Percentiles rank a stretch among this genome's conserved stretches.
phyloP scores from a whole-genome alignment of 1,140 invertebrate species.

The Hypothenemus hampei region DNA sequence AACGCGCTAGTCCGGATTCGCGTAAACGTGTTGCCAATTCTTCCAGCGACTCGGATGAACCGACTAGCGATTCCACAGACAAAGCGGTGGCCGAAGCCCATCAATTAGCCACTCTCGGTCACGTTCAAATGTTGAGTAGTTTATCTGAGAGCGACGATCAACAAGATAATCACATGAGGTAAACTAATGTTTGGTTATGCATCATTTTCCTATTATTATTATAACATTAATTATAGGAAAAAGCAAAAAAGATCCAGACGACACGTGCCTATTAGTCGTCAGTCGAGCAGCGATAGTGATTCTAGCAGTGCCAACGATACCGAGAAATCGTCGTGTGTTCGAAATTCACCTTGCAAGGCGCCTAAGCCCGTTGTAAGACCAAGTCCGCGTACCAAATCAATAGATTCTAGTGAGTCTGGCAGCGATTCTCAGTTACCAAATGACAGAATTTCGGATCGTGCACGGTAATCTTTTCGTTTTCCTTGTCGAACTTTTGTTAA shows the following conservation, averaged over 20 bases:
- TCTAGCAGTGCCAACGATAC: conserved; percentile 8
- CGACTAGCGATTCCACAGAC: conserved; percentile 45
- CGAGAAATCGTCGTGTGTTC: not conserved
- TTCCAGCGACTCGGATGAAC: conserved; percentile 33
- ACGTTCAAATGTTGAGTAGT: conserved; percentile 36
- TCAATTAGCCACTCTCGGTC: conserved; percentile 33
- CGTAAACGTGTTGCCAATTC: conserved; percentile 10
- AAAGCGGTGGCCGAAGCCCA: conserved; percentile 45
- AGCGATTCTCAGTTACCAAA: conserved; percentile 39
- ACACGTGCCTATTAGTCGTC: not conserved
- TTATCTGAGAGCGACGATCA: conserved; percentile 40
- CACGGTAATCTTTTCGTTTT: too few relatives aligned
- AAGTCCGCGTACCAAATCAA: conserved; percentile 37
- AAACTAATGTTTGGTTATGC: too few relatives aligned
- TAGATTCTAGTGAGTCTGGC: conserved; percentile 28
- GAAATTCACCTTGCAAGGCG: conserved; percentile 29
- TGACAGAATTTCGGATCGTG: too few relatives aligned
- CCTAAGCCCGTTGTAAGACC: conserved; percentile 36
- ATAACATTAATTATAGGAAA: too few relatives aligned
- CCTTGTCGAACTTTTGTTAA: not conserved
- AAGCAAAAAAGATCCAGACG: conserved; percentile 5
- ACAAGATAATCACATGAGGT: not conserved
- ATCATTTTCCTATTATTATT: too few relatives aligned
- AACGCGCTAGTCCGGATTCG: conserved; percentile 23
- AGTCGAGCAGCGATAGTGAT: conserved; percentile 1